Conservation (phyloP, 2,113 vertebrate species). For the Lathamus discolor region DNA sequence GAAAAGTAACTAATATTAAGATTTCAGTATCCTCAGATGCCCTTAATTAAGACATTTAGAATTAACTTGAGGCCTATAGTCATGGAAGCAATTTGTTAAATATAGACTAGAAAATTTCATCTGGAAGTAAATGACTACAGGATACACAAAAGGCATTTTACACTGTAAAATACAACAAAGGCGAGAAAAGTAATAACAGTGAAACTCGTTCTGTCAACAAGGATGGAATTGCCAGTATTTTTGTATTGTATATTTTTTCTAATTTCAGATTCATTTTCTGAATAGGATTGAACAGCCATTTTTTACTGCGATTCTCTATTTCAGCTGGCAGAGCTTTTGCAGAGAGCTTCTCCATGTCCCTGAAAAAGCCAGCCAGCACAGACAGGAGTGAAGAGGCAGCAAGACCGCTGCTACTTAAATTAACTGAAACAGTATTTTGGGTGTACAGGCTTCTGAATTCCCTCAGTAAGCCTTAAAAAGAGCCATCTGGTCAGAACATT, state of each 20-base stretch:
- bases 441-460: slow-evolving; percentile 63
- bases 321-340: slow-evolving; percentile 27
- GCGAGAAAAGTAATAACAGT: neutral
- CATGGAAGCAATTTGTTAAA: neutral
- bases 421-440: slow-evolving; percentile 75
- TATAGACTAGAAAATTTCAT: neutral
- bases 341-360: neutral
- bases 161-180: neutral
- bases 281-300: neutral
- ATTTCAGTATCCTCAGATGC: neutral
- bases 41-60: slow-evolving; percentile 2
- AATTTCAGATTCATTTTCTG: neutral
- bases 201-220: neutral
- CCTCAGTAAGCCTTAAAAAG: slow-evolving; percentile 72
- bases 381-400: slow-evolving; percentile 46
- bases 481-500: slow-evolving; percentile 72
- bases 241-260: neutral
- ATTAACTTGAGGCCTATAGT: neutral
- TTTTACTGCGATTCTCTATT: slow-evolving; percentile 24
- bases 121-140: neutral
- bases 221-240: neutral
- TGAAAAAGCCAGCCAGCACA: slow-evolving; percentile 44
- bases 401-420: slow-evolving; percentile 71
- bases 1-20: slow-evolving; percentile 19
- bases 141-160: neutral